Evolutionary conservation across 2,797 vertebrate genomes (phyloP), one percentile per base, ranked within the genome.

Genomic region (Threskiornis aethiopicus): DNA sequence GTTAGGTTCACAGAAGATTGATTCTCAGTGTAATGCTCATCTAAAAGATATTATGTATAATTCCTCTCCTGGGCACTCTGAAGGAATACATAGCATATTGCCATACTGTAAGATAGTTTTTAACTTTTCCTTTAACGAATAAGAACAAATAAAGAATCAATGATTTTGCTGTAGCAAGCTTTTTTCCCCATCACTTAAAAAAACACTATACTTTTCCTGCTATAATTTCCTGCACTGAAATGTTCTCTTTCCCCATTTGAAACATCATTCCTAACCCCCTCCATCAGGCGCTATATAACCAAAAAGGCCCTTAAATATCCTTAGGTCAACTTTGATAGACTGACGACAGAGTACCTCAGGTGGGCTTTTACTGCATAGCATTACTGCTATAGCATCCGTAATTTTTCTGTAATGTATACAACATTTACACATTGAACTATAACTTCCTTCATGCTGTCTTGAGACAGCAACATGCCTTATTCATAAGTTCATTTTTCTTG

Each of bases 1-100:
- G 35, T 72, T 96, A 91, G 14, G 7, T 83, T 95, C 71, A 67
- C 31, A 85, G 81, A 94, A 96, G 87, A 95, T 73, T 94, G 90
- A 64, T 96, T 96, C 91, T 94, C 83, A 39, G 26, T 64, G 51
- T 81, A 84, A 47, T 84, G 46, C 39, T 93, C 29, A 93, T 94
- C 66, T 93, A 82, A 91, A 87, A 82, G 37, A 83, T 90, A 73
- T 41, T 96, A 66, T 92, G 41, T 72, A 26, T 78, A 75, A 89
- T 94, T 93, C 57, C 8, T 66, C 61, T 96, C 58, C 11, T 81
- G 86, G 33, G 35, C 35, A 77, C 54, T 94, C 21, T 78, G 16
- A 89, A 88, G 58, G 20, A 92, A 41, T 79, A 84, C 9, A 70
- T 84, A 61, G 39, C 47, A 18, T 89, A 55, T 78, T 93, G 33